Evolutionary conservation across 1,140 invertebrate genomes (phyloP), one percentile per base, ranked within the genome.

Genomic region (Phocides pigmalion): DNA sequence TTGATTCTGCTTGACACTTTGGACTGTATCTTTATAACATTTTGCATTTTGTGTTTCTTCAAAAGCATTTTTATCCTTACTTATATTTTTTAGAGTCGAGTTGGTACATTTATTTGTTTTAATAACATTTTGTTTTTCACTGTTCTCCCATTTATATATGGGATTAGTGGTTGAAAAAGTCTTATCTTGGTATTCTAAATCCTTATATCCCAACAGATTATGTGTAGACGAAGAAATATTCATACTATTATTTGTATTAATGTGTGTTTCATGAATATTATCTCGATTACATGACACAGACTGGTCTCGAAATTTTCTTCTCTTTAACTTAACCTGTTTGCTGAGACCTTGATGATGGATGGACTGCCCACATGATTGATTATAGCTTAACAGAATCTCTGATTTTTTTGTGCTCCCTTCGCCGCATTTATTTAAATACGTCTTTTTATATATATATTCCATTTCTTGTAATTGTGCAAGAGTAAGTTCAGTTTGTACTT

Each of bases 401-500:
- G 4, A 14, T 39, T 12, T 11, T 35, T 35, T 58, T 14, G 12
- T 4, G 8, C 16, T 20, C 20, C n/a, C 12, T 1, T 46, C 16
- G 14, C 12, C n/a, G 35, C 4, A 0, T 11, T 32, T 32, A 1
- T 11, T n/a, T 32, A 16, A 9, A 16, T 32, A 19, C 17, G 12
- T 3, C 17, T 58, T 42, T 28, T 44, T 58, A 9, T 28, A 25
- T 15, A 62, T 39, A 39, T 16, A 14, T 39, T 47, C 46, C 28
- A 62, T 53, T 12, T 53, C 11, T 20, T 53, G 22, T 53, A 53
- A 25, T 14, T 49, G n/a, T 9, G 17, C 9, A 25, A 20, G 14
- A 25, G 17, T 28, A 47, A 64, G 54, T 22, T 76, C 67, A 17
- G 74, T 76, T 62, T 76, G 74, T 15, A 76, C 63, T n/a, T 51